A percentile compares a stretch with the other conserved stretches of the same genome.
Evolutionary conservation across 2,888 invertebrate species (phyloP).

Genomic region (Horisme vitalbata): DNA sequence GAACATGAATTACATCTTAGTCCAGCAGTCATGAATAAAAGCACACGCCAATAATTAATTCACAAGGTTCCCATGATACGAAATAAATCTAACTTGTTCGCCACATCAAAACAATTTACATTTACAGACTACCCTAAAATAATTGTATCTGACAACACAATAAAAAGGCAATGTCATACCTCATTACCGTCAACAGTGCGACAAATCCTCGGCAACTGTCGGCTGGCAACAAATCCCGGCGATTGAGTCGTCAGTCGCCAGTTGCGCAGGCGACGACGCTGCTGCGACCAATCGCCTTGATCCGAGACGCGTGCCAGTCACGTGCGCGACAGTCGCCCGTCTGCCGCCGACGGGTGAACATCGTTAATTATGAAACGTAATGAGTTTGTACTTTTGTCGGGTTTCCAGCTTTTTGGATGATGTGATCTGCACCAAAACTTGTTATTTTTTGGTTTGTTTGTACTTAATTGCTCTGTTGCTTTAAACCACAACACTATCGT

Average conservation of each 20-base stretch:
- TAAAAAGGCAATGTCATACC: conserved; percentile 68
- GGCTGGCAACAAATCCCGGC: conserved; percentile 52
- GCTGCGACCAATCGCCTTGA: conserved; percentile 58
- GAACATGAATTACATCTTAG: no score
- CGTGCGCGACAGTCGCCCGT: conserved; percentile 51
- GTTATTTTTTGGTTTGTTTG: neutral
- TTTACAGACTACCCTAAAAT: conserved; percentile 16
- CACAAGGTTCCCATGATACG: neutral
- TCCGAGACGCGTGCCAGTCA: conserved; percentile 57
- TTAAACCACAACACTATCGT: no score
- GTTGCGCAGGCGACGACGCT: conserved; percentile 25
- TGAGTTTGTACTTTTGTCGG: conserved; percentile 42
- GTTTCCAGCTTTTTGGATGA: conserved; percentile 23
- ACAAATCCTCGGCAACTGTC: conserved; percentile 49
- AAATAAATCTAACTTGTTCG: neutral
- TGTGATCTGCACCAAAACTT: neutral
- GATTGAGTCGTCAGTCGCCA: conserved; percentile 59
- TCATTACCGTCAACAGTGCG: conserved; percentile 58
- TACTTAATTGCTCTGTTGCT: neutral
- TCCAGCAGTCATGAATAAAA: no score
- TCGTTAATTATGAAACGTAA: conserved; percentile 53
- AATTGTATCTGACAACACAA: conserved; percentile 38
- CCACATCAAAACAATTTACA: conserved; percentile 12
- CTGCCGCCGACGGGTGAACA: conserved; percentile 48
- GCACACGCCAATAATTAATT: no score